phyloP scores from a whole-genome alignment of 1,140 invertebrate species.

The Neuroterus valhalla region DNA sequence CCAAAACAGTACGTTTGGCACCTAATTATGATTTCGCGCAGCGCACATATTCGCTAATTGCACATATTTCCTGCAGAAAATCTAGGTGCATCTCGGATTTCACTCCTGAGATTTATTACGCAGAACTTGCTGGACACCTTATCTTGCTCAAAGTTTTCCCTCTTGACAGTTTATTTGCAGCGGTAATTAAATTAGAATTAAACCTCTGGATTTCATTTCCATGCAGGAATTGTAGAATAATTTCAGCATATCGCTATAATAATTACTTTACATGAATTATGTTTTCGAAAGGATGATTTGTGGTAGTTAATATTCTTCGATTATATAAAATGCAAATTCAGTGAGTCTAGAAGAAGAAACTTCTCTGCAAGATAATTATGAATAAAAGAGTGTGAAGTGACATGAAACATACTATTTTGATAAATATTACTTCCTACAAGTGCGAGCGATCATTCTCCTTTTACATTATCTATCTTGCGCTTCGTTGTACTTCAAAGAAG shows the following conservation, averaged over 20 bases:
- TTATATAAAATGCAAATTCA: not conserved
- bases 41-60: not conserved
- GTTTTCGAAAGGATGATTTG: conserved; percentile 1
- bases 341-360: not conserved
- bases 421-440: not conserved
- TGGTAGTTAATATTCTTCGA: not conserved
- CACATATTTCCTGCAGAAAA: not conserved
- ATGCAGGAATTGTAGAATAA: not conserved
- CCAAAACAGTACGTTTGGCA: not conserved
- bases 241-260: not conserved
- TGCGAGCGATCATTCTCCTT: conserved; percentile 4
- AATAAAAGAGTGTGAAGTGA: conserved; percentile 14
- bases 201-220: not conserved
- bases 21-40: conserved; percentile 4
- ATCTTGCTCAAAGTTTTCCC: conserved; percentile 12
- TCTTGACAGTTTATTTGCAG: conserved; percentile 25
- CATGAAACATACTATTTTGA: not conserved
- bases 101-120: conserved; percentile 16
- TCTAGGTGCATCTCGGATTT: conserved; percentile 20
- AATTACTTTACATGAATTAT: not conserved
- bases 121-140: conserved; percentile 7
- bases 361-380: conserved; percentile 10
- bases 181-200: conserved; percentile 24
- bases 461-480: conserved; percentile 20
- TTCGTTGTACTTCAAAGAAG: conserved; percentile 16